These are phyloP conservation scores for Laterallus jamaicensis DNA, from an alignment of 2,113 vertebrate species.

Conservation along the genomic window DNA sequence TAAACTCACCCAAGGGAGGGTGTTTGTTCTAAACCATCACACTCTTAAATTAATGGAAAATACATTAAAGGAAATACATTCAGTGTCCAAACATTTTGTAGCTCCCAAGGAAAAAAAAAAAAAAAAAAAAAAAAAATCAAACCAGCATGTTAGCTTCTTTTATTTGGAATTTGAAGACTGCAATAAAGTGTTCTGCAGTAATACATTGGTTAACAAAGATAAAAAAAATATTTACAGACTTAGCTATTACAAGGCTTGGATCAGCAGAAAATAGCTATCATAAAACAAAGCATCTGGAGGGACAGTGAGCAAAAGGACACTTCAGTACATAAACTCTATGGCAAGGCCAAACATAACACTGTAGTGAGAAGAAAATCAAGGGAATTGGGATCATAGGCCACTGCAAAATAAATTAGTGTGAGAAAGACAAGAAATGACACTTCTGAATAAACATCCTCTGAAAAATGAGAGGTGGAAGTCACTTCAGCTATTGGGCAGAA, in stretches of 20 bases:
- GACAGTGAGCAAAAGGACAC: not conserved
- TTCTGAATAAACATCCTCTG: constrained; percentile 17
- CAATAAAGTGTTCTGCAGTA: not conserved
- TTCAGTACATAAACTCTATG: not conserved
- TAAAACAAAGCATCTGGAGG: constrained; percentile 27
- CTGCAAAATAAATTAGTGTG: not conserved
- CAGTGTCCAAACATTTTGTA: not conserved
- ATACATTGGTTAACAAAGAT: not conserved
- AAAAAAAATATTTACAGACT: constrained; percentile 28
- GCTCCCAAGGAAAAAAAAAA: not conserved
- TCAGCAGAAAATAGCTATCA: not conserved
- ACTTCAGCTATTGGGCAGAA: not conserved
- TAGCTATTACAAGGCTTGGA: not conserved
- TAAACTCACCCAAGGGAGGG: not conserved
- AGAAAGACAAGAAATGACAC: not conserved
- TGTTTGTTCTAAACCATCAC: not conserved
- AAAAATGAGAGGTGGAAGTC: not conserved
- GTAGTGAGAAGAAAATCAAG: not conserved
- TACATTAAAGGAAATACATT: not conserved
- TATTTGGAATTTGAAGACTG: not conserved
- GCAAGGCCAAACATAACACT: not conserved
- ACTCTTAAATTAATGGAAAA: not conserved
- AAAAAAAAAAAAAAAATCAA: not conserved
- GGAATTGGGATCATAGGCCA: not conserved
- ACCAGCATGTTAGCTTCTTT: not conserved